Evolutionary conservation across 2,113 vertebrate genomes (phyloP).

Genomic region (human (Homo sapiens)): DNA sequence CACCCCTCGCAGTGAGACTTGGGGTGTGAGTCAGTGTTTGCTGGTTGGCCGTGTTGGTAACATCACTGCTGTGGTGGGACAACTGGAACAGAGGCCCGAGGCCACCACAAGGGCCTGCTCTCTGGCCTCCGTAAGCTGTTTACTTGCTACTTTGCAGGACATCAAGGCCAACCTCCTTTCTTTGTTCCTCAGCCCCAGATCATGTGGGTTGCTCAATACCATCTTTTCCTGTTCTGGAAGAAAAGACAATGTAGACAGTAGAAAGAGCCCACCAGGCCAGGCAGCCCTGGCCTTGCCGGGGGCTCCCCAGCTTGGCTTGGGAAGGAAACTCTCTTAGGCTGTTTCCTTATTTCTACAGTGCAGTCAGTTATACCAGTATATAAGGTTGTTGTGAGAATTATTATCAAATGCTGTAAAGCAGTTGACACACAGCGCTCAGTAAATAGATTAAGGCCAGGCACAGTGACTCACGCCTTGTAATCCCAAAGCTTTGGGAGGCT

Average conservation of each 20-base stretch:
- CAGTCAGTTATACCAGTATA: accelerated
- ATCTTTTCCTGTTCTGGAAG: not conserved
- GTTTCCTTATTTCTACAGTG: no score
- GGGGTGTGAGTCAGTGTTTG: accelerated
- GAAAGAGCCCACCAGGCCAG: not conserved
- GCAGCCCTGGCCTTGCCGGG: not conserved
- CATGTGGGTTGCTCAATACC: no score
- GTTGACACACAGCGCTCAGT: accelerated
- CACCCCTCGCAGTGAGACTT: accelerated
- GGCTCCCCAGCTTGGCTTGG: no score
- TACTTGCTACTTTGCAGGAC: accelerated
- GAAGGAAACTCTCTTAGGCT: not conserved
- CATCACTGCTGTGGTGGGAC: accelerated
- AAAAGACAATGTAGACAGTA: accelerated
- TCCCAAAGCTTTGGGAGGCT: no score
- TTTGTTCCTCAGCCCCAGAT: not conserved
- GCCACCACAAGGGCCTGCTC: accelerated
- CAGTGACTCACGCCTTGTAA: no score
- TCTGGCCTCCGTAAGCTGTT: not conserved
- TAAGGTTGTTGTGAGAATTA: accelerated
- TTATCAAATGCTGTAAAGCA: not conserved
- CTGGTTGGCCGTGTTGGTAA: accelerated
- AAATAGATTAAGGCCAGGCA: no score
- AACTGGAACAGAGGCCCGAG: not conserved
- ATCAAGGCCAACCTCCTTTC: not conserved